Evolutionary conservation across 2,888 invertebrate genomes (phyloP), one percentile per base, ranked within the genome.

Genomic region (Pollenia griseotomentosa): DNA sequence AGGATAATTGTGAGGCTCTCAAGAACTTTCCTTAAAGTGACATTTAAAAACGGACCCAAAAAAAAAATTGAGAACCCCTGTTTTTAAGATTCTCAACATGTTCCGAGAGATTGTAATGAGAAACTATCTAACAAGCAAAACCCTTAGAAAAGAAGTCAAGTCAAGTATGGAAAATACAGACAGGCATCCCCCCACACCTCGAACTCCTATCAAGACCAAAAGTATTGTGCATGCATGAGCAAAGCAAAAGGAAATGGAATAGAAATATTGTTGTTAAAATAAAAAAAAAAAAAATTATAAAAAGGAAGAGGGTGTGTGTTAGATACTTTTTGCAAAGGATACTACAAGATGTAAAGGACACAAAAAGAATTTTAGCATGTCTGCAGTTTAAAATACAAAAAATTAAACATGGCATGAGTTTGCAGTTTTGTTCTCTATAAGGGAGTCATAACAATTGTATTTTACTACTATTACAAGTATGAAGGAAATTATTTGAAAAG

Each of bases 401-500:
- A 3, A 53, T 1, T 16, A 1, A 9, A 44, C 9, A 12, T 9
- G 11, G 78, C 19, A 11, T 33, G 55, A 11, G 12, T n/a, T 10
- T 33, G 48, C n/a, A 51, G 51, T 33, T 65, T 10, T 51, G 33
- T 33, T 33, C 33, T 33, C 5, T 48, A 2, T 40, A 61, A 57
- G 83, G 73, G 68, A 71, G 83, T 66, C 83, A 59, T 65, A 80
- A 73, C 81, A 81, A 83, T 87, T 77, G 83, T 68, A 78, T 61
- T 84, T 79, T 19, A 84, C 78, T 73, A 81, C 84, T 83, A 6
- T 74, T 73, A 61, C 59, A 83, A 81, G 68, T 73, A 81, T 83
- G 81, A 83, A 84, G 68, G 84, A 87, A 81, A 82, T 84, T 84
- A 78, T 87, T 84, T 87, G 87, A 78, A 84, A 87, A 87, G 87